These are phyloP conservation scores for Hirtodrosophila alboralis DNA, from an alignment of 2,888 invertebrate species.

Conservation along the genomic window DNA sequence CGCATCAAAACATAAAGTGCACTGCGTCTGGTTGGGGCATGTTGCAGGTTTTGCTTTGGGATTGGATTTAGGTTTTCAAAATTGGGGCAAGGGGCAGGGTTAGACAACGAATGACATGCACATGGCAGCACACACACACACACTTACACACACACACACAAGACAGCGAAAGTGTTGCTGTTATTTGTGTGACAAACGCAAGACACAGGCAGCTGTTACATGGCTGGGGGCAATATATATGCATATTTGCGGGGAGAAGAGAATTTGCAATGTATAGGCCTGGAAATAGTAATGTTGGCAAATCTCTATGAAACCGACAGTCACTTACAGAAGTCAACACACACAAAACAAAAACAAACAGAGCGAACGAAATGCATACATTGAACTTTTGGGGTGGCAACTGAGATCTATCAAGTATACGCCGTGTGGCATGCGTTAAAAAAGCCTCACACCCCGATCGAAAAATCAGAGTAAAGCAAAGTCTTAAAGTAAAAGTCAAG, in stretches of 20 bases:
- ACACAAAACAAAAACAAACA: slow-evolving; percentile 47
- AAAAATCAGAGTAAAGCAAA: slow-evolving; percentile 42
- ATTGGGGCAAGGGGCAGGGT: slow-evolving; percentile 12
- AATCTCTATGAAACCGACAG: slow-evolving; percentile 59
- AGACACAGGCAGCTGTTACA: slow-evolving; percentile 27
- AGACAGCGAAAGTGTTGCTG: slow-evolving; percentile 54
- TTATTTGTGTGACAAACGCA: slow-evolving; percentile 63
- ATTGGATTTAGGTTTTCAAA: slow-evolving; percentile 30
- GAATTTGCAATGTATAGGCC: slow-evolving; percentile 15
- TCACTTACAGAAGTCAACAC: slow-evolving; percentile 57
- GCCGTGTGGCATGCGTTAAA: slow-evolving; percentile 32
- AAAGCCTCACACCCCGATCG: slow-evolving; percentile 17
- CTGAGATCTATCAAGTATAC: slow-evolving; percentile 71
- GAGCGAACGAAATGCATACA: slow-evolving; percentile 48
- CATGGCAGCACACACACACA: slow-evolving; percentile 25
- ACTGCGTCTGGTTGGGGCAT: slow-evolving; percentile 61
- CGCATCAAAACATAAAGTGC: slow-evolving; percentile 69
- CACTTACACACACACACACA: slow-evolving; percentile 17
- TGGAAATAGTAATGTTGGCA: slow-evolving; percentile 20
- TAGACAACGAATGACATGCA: slow-evolving; percentile 57
- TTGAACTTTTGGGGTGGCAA: slow-evolving; percentile 45
- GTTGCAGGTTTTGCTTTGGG: slow-evolving; percentile 51
- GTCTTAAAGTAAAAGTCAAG: slow-evolving; percentile 37
- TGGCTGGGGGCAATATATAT: not conserved
- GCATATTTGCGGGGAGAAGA: not conserved